Evolutionary conservation across 1,140 invertebrate species (phyloP).

Genomic region (Drosophila ercepeae): DNA sequence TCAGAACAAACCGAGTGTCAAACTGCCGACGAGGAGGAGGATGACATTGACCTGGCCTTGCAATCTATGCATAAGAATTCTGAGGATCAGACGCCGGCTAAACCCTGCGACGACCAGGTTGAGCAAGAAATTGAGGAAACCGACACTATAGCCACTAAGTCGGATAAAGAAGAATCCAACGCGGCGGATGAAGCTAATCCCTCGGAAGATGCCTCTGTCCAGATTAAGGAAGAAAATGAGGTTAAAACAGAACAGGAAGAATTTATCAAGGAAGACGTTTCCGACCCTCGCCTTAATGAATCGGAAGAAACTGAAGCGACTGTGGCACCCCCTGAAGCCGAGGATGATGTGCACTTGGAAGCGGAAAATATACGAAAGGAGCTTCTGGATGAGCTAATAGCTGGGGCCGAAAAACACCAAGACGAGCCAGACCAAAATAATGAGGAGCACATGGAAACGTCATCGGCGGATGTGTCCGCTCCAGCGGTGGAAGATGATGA

Average conservation of each 20-base stretch:
- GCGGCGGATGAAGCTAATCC: slow-evolving; percentile 1
- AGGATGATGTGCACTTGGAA: slow-evolving; percentile 56
- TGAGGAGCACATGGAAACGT: neutral
- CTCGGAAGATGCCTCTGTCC: neutral
- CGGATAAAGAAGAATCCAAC: slow-evolving; percentile 18
- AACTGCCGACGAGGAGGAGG: slow-evolving; percentile 53
- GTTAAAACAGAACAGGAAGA: slow-evolving; percentile 42
- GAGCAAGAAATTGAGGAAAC: neutral
- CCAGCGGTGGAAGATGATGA: slow-evolving; percentile 6
- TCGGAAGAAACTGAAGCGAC: neutral
- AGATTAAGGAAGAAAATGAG: slow-evolving; percentile 38
- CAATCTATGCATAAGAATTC: slow-evolving; percentile 67
- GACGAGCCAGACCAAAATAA: slow-evolving; percentile 8
- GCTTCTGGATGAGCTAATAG: slow-evolving; percentile 66
- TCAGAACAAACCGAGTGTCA: neutral
- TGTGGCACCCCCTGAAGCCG: neutral
- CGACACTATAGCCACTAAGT: slow-evolving; percentile 6
- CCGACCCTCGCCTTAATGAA: slow-evolving; percentile 3
- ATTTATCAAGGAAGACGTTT: slow-evolving; percentile 43
- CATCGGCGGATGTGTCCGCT: neutral
- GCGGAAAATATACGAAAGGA: slow-evolving; percentile 62
- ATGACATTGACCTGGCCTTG: slow-evolving; percentile 74
- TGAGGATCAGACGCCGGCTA: slow-evolving; percentile 23
- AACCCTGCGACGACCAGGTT: neutral
- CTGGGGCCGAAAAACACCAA: slow-evolving; percentile 44